Conservation (phyloP, 2,888 invertebrate species). For the Rotaria magnacalcarata region DNA sequence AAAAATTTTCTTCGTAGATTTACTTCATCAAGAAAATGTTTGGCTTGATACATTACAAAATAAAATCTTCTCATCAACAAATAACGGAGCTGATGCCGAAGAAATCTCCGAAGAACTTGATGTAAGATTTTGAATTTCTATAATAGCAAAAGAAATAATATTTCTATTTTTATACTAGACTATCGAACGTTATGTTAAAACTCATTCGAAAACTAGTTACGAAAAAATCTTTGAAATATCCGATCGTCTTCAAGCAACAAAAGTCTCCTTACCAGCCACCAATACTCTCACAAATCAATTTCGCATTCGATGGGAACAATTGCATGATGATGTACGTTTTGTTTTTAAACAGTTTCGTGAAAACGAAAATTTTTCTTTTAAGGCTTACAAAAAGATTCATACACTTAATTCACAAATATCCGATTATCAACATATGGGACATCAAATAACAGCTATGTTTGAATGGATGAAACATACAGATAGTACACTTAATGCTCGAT, state of each 20-base stretch:
- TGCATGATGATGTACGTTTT: slow-evolving; percentile 50
- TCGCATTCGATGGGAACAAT: slow-evolving; percentile 33
- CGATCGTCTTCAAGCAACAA: slow-evolving; percentile 70
- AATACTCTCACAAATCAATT: slow-evolving; percentile 44
- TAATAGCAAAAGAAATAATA: too few species aligned
- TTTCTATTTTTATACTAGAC: slow-evolving; percentile 64
- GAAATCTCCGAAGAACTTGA: slow-evolving; percentile 84
- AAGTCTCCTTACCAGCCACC: slow-evolving; percentile 66
- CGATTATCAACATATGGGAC: slow-evolving; percentile 44
- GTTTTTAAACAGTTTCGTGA: too few species aligned
- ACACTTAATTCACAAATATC: slow-evolving; percentile 63
- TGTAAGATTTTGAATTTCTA: slow-evolving; percentile 61
- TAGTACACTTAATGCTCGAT: slow-evolving; percentile 68
- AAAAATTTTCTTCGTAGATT: slow-evolving; percentile 61
- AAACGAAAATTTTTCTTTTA: background rate
- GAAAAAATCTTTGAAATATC: slow-evolving; percentile 73
- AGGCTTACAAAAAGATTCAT: slow-evolving; percentile 65
- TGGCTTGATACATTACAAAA: slow-evolving; percentile 77
- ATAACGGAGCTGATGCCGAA: slow-evolving; percentile 76
- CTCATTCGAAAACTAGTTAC: slow-evolving; percentile 70
- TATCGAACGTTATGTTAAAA: slow-evolving; percentile 73
- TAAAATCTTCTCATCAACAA: slow-evolving; percentile 67
- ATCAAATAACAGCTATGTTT: slow-evolving; percentile 62
- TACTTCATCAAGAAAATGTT: slow-evolving; percentile 73
- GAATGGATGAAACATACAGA: slow-evolving; percentile 70